A percentile compares a stretch with the other conserved stretches of the same genome.
Evolutionary conservation across 53 echinoderm and acorn worm genomes (phyloP).

Genomic region (Holothuria scabra): DNA sequence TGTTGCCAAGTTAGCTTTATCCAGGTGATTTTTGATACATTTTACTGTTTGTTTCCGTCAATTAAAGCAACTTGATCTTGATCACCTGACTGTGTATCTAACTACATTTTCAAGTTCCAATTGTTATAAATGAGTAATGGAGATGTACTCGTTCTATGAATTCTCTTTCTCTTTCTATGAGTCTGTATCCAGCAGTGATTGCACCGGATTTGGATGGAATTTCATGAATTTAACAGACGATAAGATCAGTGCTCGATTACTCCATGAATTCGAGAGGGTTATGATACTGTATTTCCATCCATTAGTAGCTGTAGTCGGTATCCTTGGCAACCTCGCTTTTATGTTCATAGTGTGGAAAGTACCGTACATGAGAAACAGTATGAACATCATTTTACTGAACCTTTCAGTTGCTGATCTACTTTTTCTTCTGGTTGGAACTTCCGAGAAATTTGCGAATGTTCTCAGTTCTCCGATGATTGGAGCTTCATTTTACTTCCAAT

Average conservation of each 20-base stretch:
- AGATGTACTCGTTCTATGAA: neutral
- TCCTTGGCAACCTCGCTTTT: neutral
- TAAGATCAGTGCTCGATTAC: neutral
- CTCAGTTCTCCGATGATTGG: neutral
- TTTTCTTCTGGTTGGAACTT: neutral
- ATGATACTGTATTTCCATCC: neutral
- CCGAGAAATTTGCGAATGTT: neutral
- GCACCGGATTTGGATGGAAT: neutral
- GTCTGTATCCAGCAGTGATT: neutral
- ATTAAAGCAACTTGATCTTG: too few species aligned
- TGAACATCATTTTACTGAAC: constrained; percentile 12
- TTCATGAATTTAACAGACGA: neutral
- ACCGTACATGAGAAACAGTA: neutral
- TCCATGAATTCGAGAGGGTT: neutral
- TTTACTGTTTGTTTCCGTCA: too few species aligned
- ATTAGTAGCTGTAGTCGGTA: neutral
- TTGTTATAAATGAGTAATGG: too few species aligned
- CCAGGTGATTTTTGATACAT: too few species aligned
- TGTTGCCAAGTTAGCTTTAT: too few species aligned
- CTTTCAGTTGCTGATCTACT: neutral
- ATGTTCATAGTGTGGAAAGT: neutral
- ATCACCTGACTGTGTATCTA: too few species aligned
- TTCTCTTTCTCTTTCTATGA: constrained; percentile 4
- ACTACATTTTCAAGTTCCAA: too few species aligned
- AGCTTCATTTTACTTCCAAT: constrained; percentile 4